Conservation (phyloP, 2,888 invertebrate species). For the Prosapia bicincta region DNA sequence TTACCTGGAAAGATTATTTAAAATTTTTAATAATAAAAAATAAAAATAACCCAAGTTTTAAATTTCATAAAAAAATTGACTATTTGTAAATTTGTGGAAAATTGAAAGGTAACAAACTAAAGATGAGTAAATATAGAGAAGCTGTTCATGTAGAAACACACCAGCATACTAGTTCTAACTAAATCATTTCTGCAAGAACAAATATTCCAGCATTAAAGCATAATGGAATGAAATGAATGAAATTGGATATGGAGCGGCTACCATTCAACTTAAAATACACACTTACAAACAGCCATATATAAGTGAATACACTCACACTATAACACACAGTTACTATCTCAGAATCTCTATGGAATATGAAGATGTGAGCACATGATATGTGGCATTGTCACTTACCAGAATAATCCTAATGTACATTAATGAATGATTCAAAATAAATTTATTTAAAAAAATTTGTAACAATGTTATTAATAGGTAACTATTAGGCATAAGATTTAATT, state of each 20-base stretch:
- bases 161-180: background rate
- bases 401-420: background rate
- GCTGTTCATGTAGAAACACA: background rate
- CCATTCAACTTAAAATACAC: no score
- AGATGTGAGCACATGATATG: background rate
- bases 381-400: background rate
- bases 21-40: no score
- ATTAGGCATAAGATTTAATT: no score
- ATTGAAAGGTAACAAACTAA: background rate
- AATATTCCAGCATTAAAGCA: background rate
- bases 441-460: no score
- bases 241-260: background rate
- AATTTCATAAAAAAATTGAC: no score
- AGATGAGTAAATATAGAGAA: background rate
- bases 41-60: no score
- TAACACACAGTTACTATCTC: background rate
- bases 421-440: background rate
- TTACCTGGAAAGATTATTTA: no score
- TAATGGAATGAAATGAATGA: background rate
- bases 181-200: background rate
- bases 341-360: background rate
- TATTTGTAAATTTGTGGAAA: no score
- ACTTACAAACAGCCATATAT: no score
- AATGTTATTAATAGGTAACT: no score
- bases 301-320: no score